A percentile compares a stretch with the other conserved stretches of the same genome.
These are phyloP conservation scores for Drosophila merina DNA, from an alignment of 2,888 invertebrate species.

Conservation along the genomic window DNA sequence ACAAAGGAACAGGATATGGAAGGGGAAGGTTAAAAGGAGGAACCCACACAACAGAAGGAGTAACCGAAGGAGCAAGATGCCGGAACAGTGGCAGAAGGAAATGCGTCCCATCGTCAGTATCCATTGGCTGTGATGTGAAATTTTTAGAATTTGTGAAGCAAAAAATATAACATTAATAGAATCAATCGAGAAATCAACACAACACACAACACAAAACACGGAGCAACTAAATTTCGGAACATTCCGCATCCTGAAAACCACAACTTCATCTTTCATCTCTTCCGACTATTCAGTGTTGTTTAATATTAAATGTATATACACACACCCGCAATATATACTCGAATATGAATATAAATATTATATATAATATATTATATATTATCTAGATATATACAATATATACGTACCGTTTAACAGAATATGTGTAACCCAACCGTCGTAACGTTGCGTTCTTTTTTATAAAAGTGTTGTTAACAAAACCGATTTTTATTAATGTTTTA, in stretches of 20 bases:
- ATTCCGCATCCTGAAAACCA: conserved; percentile 19
- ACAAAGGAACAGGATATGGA: conserved; percentile 30
- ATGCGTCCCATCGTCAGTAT: conserved; percentile 80
- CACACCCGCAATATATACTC: conserved; percentile 16
- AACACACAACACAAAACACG: conserved; percentile 5
- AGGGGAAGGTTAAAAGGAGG: conserved; percentile 7
- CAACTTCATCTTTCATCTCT: conserved; percentile 24
- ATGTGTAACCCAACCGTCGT: conserved; percentile 72
- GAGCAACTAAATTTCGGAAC: conserved; percentile 24
- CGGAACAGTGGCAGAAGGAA: conserved; percentile 23
- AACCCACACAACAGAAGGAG: background rate
- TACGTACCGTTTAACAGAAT: conserved; percentile 13
- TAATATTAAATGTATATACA: conserved; percentile 40
- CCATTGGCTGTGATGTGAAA: conserved; percentile 83
- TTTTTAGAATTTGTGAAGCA: conserved; percentile 60
- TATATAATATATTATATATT: conserved; percentile 24
- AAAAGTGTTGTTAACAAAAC: conserved; percentile 72
- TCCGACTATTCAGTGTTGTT: conserved; percentile 54
- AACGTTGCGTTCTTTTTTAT: conserved; percentile 76
- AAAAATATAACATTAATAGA: conserved; percentile 19
- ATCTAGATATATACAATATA: conserved; percentile 27
- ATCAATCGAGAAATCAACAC: conserved; percentile 35
- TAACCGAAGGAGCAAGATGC: conserved; percentile 2
- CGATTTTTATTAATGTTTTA: conserved; percentile 77
- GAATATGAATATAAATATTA: conserved; percentile 11